Base-by-base conservation (phyloP, 2,113 vertebrate genomes). In the Genyomyrus donnyi region DNA sequence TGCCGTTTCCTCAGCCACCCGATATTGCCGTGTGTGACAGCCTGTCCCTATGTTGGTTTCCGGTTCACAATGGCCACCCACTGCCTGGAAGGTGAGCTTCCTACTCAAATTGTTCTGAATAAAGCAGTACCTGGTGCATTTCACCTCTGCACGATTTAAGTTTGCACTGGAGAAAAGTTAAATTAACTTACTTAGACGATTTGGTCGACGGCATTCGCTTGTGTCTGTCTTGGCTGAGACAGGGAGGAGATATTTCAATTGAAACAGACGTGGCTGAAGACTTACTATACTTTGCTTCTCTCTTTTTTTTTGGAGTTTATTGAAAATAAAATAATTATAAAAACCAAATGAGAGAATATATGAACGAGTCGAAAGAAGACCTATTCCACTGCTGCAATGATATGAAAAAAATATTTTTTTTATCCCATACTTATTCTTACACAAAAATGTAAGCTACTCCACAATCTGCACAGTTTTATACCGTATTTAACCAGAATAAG, bases 111-210 rank as follows among this genome's bases (percentile, higher is more conserved):
- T 88, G 88, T 77, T 87, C 87, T 86, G 89, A 91, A 89, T 83
- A 53, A 85, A 85, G 94, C 92, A 92, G 90, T 92, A 91, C 91
- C n/a, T 93, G 89, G 91, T 93, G 93, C 96, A 95, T 95, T 95
- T 95, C 92, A 93, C 92, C 95, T 92, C 91, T 92, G 94, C 93
- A 95, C 94, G 95, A 93, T 94, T 94, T 93, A 94, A 95, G 94
- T 95, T 91, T 90, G 53, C 92, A 93, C 74, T 92, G 92, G 93
- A 95, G 42, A 45, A 11, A 85, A 24, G 39, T 85, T 85, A 48
- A 11, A 85, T 85, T 45, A 4, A 46, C 19, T 45, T 42, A 84
- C 17, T 84, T 84, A 17, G 19, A 46, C 27, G 27, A 24, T 11
- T 42, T 24, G 21, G 83, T 17, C 21, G 66, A 74, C 8, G 27